Base-by-base conservation (phyloP, 2,888 invertebrate species). In the Dolomedes plantarius region DNA sequence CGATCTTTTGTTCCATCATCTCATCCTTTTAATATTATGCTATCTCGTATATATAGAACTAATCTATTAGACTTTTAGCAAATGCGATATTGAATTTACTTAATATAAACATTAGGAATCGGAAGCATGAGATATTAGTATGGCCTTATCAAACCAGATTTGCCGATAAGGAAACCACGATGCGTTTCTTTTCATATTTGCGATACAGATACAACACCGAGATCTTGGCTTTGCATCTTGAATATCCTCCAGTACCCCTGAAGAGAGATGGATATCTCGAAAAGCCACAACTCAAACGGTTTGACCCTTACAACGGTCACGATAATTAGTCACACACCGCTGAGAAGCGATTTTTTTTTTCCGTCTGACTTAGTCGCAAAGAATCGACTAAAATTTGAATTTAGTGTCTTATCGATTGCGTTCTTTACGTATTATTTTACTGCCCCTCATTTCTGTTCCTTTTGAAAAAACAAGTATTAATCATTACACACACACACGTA, bases 301-400 rank as follows among this genome's bases (percentile, higher is more conserved):
- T 67, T 67, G 67, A 67, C 67, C 67, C 67, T 9, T 32, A 32
- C 36, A 32, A 67, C 36, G 67, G 67, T 67, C 67, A 67, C 32
- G 32, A 19, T 67, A 67, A 67, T 67, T 67, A 67, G 67, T 67
- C 67, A 67, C 67, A 67, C 32, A 67, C 27, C 67, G 11, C 13
- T 56, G 2, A 3, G 5, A 23, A 67, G 19, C n/a, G 11, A 19
- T 1, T 3, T n/a, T 27, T n/a, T 62, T 27, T 23, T n/a, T 62
- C 62, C 23, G 36, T 62, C 27, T 62, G 9, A 11, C 29, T 29
- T 46, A 2, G 5, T 46, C 16, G n/a, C 6, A 16, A 2, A n/a
- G n/a, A 9, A 46, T 36, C 36, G 9, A 16, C 46, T 11, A 46
- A 16, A 2, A 46, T 11, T 11, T 46, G 9, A 46, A n/a, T n/a